Evolutionary conservation across 2,888 invertebrate genomes (phyloP).

Genomic region (Lordiphosa fenestrarum): DNA sequence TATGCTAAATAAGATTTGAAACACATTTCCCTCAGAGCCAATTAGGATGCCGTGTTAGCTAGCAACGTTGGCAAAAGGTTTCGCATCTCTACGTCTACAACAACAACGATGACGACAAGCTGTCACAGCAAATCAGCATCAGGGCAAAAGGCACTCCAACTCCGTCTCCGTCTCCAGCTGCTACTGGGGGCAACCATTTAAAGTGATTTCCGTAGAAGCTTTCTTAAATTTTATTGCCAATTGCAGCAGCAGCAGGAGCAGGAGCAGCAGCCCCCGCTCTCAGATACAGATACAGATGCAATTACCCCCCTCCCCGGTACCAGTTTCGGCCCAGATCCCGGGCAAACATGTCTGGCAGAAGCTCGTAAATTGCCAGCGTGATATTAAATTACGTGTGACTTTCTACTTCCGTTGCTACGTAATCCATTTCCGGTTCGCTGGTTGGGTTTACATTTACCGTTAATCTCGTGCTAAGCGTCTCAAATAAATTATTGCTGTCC

Average conservation of each 20-base stretch:
- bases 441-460: slow-evolving; percentile 69
- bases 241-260: slow-evolving; percentile 37
- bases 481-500: slow-evolving; percentile 71
- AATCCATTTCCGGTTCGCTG: slow-evolving; percentile 77
- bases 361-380: slow-evolving; percentile 71
- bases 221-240: slow-evolving; percentile 54
- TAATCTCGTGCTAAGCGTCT: slow-evolving; percentile 72
- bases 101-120: slow-evolving; percentile 14
- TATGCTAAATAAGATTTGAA: slow-evolving; percentile 47
- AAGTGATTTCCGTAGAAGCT: slow-evolving; percentile 30
- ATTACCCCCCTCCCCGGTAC: slow-evolving; percentile 28
- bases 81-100: slow-evolving; percentile 16
- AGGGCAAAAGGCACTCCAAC: too few species aligned
- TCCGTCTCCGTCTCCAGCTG: not conserved
- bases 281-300: slow-evolving; percentile 42
- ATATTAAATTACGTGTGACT: slow-evolving; percentile 76
- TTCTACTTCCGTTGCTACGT: slow-evolving; percentile 68
- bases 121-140: slow-evolving; percentile 22
- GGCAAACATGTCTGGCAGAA: slow-evolving; percentile 10
- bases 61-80: slow-evolving; percentile 48
- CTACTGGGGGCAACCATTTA: slow-evolving; percentile 21
- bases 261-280: not conserved
- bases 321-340: not conserved
- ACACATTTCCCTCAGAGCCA: slow-evolving; percentile 60
- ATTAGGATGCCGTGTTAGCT: slow-evolving; percentile 44